Conservation (phyloP, 2,888 invertebrate species). For the Polietes domitor region DNA sequence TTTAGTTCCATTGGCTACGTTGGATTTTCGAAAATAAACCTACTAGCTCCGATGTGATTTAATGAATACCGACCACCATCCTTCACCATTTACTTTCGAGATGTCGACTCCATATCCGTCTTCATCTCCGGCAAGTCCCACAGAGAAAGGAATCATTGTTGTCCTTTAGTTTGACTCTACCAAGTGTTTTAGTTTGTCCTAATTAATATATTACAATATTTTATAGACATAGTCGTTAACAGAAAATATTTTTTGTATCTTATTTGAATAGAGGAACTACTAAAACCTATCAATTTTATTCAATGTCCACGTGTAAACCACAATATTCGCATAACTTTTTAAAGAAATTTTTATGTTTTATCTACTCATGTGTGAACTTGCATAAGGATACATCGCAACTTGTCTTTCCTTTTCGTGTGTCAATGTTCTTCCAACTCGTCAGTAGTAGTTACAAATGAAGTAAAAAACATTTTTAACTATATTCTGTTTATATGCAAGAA, state of each 20-base stretch:
- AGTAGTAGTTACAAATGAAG: slow-evolving; percentile 18
- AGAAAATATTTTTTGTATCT: neutral
- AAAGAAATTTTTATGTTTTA: neutral
- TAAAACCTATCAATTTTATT: neutral
- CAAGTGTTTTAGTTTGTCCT: neutral
- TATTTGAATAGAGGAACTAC: neutral
- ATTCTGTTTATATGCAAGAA: slow-evolving; percentile 17
- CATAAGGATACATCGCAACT: neutral
- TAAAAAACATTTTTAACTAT: neutral
- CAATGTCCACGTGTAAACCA: slow-evolving; percentile 1
- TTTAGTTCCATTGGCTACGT: neutral
- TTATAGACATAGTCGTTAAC: neutral
- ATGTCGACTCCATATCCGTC: no score
- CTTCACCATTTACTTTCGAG: neutral
- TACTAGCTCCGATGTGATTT: neutral
- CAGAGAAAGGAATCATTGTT: neutral
- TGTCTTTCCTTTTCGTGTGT: no score
- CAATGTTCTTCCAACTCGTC: slow-evolving; percentile 13
- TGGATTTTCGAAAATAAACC: no score
- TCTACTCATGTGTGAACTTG: neutral
- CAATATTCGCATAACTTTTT: neutral
- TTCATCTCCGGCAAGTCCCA: no score
- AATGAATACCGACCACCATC: neutral
- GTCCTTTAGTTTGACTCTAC: slow-evolving; percentile 12
- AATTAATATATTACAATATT: neutral